Percentiles rank a stretch among this genome's conserved stretches.
Evolutionary conservation across 2,888 invertebrate genomes (phyloP).

Genomic region (Vesta saturnalis): DNA sequence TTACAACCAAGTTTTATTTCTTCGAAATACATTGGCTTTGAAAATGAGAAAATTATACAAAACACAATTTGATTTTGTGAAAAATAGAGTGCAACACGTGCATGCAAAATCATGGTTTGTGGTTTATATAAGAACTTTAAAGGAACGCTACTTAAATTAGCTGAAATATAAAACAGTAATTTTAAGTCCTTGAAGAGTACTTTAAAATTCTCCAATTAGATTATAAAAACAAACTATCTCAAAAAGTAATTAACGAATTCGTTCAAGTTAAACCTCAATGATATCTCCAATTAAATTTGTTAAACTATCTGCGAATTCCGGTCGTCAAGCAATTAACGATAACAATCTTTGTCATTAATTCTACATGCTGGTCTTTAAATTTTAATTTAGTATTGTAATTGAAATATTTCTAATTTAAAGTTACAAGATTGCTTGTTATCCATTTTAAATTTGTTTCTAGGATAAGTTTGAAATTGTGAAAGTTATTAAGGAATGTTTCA

Average conservation of each 20-base stretch:
- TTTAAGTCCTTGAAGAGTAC: no score
- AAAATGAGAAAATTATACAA: slow-evolving; percentile 26
- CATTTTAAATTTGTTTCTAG: background rate
- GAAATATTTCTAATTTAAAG: slow-evolving; percentile 11
- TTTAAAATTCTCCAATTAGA: slow-evolving; percentile 36
- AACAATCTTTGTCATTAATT: slow-evolving; percentile 16
- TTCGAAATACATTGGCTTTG: no score
- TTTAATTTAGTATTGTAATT: slow-evolving; percentile 10
- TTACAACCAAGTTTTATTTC: no score
- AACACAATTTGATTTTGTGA: slow-evolving; percentile 14
- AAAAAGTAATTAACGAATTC: slow-evolving; percentile 39
- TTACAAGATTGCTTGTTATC: background rate
- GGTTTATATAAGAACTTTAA: no score
- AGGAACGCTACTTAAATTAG: no score
- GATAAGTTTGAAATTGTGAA: no score
- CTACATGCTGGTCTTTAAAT: slow-evolving; percentile 9
- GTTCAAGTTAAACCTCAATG: slow-evolving; percentile 33
- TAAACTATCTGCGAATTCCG: slow-evolving; percentile 33
- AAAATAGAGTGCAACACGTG: slow-evolving; percentile 21
- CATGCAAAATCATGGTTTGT: no score
- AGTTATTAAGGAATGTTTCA: no score
- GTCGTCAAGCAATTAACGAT: slow-evolving; percentile 27
- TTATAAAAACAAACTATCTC: slow-evolving; percentile 36
- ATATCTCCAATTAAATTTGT: slow-evolving; percentile 40
- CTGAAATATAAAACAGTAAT: no score